phyloP scores from a whole-genome alignment of 2,797 vertebrate genomes.

The Chelon labrosus region DNA sequence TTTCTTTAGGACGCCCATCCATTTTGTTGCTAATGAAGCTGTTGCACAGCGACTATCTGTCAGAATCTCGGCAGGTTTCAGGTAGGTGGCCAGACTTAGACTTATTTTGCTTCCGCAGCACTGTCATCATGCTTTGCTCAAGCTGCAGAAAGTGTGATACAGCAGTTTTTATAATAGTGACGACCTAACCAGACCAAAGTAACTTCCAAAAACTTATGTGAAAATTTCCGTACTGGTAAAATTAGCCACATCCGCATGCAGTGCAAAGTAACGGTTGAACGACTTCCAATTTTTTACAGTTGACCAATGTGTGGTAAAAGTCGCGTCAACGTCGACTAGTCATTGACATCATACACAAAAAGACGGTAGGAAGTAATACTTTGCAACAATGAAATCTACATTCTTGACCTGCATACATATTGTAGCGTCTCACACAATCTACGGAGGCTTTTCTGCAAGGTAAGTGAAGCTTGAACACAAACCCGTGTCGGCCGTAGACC shows the following conservation, averaged over 20 bases:
- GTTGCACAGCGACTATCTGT: constrained; percentile 45
- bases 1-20: constrained; percentile 57
- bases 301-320: too few species aligned
- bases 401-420: too few species aligned
- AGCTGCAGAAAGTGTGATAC: constrained; percentile 28
- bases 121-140: constrained; percentile 31
- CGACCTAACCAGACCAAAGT: constrained; percentile 33
- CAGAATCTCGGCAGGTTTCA: constrained; percentile 42
- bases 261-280: neutral
- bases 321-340: too few species aligned
- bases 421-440: too few species aligned
- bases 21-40: constrained; percentile 69
- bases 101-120: constrained; percentile 36
- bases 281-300: too few species aligned
- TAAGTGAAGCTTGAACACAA: too few species aligned
- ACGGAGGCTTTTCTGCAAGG: too few species aligned
- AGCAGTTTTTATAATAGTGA: constrained; percentile 29
- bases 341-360: too few species aligned
- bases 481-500: too few species aligned
- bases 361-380: too few species aligned
- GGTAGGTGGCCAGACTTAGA: constrained; percentile 43
- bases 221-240: neutral
- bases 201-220: constrained; percentile 9
- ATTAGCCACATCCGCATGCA: neutral
- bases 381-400: too few species aligned